A percentile compares a stretch with the other conserved stretches of the same genome.
phyloP scores from a whole-genome alignment of 2,113 vertebrate species.

The Sceloporus tristichus region DNA sequence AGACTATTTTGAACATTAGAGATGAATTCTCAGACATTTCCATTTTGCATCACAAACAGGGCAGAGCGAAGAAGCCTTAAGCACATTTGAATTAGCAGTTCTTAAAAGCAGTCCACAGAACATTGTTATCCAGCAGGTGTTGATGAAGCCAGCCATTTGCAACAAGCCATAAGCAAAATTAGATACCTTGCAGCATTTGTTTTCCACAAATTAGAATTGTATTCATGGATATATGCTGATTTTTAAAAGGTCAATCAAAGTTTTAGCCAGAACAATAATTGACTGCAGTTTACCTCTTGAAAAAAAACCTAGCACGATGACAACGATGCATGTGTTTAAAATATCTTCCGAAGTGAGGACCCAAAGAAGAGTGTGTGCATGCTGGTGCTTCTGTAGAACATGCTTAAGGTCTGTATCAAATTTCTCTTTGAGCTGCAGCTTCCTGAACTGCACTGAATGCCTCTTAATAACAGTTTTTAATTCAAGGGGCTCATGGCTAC shows the following conservation, averaged over 20 bases:
- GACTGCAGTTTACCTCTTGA: not conserved
- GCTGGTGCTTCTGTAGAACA: not conserved
- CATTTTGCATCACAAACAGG: not conserved
- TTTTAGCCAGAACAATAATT: not conserved
- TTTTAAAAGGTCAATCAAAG: not conserved
- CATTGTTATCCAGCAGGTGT: not conserved
- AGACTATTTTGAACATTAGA: not conserved
- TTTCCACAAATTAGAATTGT: not conserved
- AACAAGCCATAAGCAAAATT: conserved; percentile 18
- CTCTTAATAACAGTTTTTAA: not conserved
- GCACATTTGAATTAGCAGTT: not conserved
- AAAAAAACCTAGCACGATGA: not conserved
- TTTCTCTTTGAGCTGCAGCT: not conserved
- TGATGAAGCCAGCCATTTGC: not conserved
- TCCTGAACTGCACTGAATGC: not conserved
- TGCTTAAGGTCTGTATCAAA: not conserved
- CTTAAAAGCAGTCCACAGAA: not conserved
- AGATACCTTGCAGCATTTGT: not conserved
- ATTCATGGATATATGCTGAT: not conserved
- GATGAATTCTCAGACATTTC: not conserved
- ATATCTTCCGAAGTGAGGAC: not conserved
- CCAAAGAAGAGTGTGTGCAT: not conserved
- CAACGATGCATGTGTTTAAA: not conserved
- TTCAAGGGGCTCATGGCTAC: not conserved
- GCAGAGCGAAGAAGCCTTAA: not conserved